These are phyloP conservation scores for Augochlorella aurata DNA, from an alignment of 2,888 invertebrate species.

Conservation along the genomic window DNA sequence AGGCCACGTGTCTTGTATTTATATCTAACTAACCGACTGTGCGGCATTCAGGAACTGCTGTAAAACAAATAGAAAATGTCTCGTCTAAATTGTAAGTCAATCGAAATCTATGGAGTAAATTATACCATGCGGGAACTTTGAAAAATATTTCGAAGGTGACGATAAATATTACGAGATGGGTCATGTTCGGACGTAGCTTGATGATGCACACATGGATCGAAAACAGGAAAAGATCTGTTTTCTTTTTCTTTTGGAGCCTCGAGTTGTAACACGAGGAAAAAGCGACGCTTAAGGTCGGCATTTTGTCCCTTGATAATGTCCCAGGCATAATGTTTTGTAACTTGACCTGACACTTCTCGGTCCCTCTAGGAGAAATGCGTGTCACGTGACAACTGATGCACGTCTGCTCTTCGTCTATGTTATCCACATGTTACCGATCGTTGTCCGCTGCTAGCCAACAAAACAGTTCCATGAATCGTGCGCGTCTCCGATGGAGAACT, in stretches of 20 bases:
- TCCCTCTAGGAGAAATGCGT: constrained; percentile 43
- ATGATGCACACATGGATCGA: background rate
- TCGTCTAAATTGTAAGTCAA: background rate
- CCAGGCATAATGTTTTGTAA: constrained; percentile 31
- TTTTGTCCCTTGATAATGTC: constrained; percentile 14
- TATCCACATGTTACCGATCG: constrained; percentile 47
- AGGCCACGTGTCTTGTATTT: constrained; percentile 7
- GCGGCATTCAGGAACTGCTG: background rate
- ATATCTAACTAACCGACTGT: background rate
- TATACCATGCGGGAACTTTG: background rate
- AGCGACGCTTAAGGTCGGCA: constrained; percentile 10
- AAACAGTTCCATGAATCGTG: constrained; percentile 8
- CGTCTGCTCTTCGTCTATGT: constrained; percentile 48
- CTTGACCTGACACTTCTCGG: constrained; percentile 36
- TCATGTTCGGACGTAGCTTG: background rate
- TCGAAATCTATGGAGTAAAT: background rate
- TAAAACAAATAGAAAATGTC: background rate
- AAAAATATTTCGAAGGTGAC: background rate
- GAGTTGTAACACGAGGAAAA: constrained; percentile 9
- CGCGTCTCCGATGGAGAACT: background rate
- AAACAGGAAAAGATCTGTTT: constrained; percentile 2
- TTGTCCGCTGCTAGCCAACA: constrained; percentile 37
- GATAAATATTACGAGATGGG: background rate
- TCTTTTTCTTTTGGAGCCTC: background rate
- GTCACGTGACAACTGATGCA: constrained; percentile 43